These are phyloP conservation scores for Peromyscus polionotus DNA, from an alignment of 2,113 vertebrate genomes.

Conservation along the genomic window DNA sequence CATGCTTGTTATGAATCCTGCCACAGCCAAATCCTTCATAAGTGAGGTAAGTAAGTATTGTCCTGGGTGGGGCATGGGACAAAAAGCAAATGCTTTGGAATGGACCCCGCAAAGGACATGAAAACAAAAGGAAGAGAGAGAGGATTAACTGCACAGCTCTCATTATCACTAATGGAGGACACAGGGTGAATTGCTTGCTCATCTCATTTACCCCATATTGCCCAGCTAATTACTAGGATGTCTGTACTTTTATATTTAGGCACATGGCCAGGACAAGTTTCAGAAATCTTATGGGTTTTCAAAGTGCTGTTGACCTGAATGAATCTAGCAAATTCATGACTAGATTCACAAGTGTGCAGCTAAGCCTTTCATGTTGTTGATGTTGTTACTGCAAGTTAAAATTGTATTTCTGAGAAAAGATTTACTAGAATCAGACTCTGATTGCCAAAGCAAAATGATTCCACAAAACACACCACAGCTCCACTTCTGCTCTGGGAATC, in stretches of 20 bases:
- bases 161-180: slow-evolving; percentile 56
- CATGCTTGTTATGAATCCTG: slow-evolving; percentile 97
- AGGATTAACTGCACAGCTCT: slow-evolving; percentile 20
- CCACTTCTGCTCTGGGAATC: slow-evolving; percentile 36
- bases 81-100: not conserved
- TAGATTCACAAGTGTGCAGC: not conserved
- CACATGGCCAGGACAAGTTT: not conserved
- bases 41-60: slow-evolving; percentile 91
- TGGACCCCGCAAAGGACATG: not conserved
- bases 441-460: not conserved
- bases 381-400: slow-evolving; percentile 7
- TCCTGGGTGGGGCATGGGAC: not conserved
- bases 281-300: slow-evolving; percentile 12
- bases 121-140: slow-evolving; percentile 17
- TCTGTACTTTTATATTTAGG: slow-evolving; percentile 41
- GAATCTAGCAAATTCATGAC: not conserved
- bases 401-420: slow-evolving; percentile 39
- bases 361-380: not conserved
- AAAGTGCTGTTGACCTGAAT: slow-evolving; percentile 43
- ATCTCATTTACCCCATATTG: slow-evolving; percentile 15
- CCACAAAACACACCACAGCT: not conserved
- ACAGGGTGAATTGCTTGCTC: slow-evolving; percentile 26
- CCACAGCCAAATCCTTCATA: slow-evolving; percentile 97
- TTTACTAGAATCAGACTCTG: not conserved
- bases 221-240: slow-evolving; percentile 53